Conservation (phyloP, 30 jellyfish, hydroid and myxozoan genomes). For the Rhopilema esculentum region DNA sequence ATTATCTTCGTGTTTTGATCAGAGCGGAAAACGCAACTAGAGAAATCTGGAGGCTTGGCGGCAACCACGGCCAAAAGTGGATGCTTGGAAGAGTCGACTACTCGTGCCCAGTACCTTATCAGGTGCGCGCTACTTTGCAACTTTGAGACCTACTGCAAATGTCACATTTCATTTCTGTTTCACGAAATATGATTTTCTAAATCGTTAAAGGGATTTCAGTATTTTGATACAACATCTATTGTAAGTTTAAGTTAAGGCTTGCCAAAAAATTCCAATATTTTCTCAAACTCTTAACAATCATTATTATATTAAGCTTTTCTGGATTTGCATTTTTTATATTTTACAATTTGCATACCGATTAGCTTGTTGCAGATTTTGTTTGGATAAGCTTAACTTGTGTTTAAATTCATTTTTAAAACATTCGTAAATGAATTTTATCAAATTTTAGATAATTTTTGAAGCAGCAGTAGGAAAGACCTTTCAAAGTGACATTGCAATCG, state of each 20-base stretch:
- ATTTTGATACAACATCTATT: no score
- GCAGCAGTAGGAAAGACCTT: constrained; percentile 67
- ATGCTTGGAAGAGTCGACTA: constrained; percentile 58
- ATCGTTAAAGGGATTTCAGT: no score
- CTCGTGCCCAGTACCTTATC: constrained; percentile 51
- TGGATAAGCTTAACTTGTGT: no score
- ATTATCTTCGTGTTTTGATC: constrained; percentile 36
- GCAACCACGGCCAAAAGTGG: constrained; percentile 69
- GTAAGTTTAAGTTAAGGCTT: no score
- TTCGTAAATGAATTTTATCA: no score
- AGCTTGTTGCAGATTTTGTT: no score
- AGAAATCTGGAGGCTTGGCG: constrained; percentile 61
- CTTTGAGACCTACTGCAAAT: neutral
- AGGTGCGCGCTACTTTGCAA: constrained; percentile 14
- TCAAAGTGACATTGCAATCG: constrained; percentile 70
- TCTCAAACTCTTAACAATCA: no score
- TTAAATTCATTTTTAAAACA: neutral
- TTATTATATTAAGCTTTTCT: no score
- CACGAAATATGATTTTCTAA: neutral
- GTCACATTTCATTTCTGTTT: neutral
- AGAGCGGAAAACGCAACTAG: constrained; percentile 39
- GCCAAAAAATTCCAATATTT: no score
- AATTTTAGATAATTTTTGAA: constrained; percentile 50
- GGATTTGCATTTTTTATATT: no score
- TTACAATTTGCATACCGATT: no score